These are phyloP conservation scores for Okapia johnstoni DNA, from an alignment of 2,113 vertebrate genomes.

Conservation along the genomic window DNA sequence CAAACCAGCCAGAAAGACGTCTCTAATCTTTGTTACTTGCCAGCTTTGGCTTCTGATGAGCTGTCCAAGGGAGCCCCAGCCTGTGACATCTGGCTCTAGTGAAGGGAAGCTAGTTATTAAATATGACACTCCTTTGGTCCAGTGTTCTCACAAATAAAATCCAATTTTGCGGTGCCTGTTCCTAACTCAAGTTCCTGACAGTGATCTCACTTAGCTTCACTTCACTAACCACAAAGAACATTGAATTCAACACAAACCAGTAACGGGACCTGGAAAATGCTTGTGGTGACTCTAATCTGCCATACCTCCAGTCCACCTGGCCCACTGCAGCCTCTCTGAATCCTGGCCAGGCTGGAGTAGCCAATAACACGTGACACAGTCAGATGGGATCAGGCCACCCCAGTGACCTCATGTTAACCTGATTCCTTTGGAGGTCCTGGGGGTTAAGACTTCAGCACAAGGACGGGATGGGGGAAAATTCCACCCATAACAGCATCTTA, in stretches of 20 bases:
- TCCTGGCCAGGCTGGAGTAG: neutral
- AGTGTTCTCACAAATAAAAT: neutral
- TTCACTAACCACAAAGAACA: neutral
- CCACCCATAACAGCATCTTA: no score
- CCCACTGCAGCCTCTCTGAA: neutral
- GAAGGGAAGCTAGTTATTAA: no score
- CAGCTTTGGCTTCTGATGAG: neutral
- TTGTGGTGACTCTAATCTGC: fast-evolving
- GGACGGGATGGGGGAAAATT: neutral
- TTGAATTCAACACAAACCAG: neutral
- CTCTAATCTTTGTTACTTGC: neutral
- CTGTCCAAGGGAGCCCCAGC: neutral
- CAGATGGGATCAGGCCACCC: neutral
- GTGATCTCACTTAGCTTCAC: neutral
- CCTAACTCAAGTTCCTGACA: neutral
- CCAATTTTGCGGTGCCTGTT: fast-evolving
- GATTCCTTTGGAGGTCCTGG: neutral
- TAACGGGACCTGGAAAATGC: fast-evolving
- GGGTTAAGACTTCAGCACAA: neutral
- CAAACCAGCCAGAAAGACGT: neutral
- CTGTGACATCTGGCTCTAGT: neutral
- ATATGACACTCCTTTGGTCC: neutral
- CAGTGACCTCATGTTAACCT: neutral
- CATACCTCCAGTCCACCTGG: fast-evolving
- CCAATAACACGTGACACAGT: neutral